Conservation (phyloP, 2,888 invertebrate genomes). For the Leptinotarsa peninsularis region DNA sequence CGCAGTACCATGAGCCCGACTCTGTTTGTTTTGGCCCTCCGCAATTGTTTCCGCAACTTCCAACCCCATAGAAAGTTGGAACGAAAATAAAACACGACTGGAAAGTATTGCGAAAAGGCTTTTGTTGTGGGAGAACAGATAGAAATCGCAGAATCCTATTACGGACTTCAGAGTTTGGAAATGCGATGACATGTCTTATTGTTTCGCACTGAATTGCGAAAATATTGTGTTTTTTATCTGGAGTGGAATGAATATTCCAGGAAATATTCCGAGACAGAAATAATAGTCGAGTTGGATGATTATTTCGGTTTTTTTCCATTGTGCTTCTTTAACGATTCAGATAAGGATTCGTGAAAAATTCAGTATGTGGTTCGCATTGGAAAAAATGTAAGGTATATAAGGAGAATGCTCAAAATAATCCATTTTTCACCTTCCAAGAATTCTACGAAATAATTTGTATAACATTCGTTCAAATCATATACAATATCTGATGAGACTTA, state of each 20-base stretch:
- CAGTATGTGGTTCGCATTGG: background rate
- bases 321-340: conserved; percentile 1
- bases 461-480: no score
- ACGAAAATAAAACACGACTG: conserved; percentile 41
- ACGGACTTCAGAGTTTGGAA: conserved; percentile 39
- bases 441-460: no score
- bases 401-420: no score
- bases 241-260: conserved; percentile 20
- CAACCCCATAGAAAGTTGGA: conserved; percentile 46
- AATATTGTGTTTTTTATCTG: conserved; percentile 32
- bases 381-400: background rate
- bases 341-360: conserved; percentile 7
- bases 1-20: conserved; percentile 34
- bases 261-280: conserved; percentile 4
- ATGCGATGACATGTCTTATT: conserved; percentile 40
- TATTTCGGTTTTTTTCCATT: conserved; percentile 1
- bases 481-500: no score
- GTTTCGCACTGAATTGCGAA: conserved; percentile 36
- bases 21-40: conserved; percentile 51
- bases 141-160: conserved; percentile 43
- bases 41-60: conserved; percentile 56
- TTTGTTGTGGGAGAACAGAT: conserved; percentile 43
- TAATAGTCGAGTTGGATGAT: conserved; percentile 20
- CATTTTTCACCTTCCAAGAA: no score
- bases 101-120: conserved; percentile 42